These are phyloP conservation scores for Sylvilagus bachmani DNA, from an alignment of 2,113 vertebrate genomes.

Conservation along the genomic window DNA sequence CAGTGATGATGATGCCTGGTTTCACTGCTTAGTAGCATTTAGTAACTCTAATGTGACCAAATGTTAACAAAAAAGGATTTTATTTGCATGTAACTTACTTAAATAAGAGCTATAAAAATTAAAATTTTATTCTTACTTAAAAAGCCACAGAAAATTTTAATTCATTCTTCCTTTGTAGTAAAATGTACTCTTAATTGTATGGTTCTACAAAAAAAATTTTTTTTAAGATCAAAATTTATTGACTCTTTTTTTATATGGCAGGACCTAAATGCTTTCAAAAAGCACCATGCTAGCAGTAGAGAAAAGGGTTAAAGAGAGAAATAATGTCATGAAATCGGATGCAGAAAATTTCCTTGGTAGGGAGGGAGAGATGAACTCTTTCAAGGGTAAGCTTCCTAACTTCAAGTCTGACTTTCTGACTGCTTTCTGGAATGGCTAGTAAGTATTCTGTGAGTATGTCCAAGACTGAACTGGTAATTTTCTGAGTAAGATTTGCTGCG, in stretches of 20 bases:
- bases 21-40: conserved; percentile 4
- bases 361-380: background rate
- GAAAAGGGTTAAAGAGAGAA: background rate
- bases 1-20: background rate
- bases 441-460: background rate
- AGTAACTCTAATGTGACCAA: conserved; percentile 36
- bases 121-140: conserved; percentile 40
- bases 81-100: conserved; percentile 30
- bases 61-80: background rate
- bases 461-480: background rate
- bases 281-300: background rate
- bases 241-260: background rate
- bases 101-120: conserved; percentile 31
- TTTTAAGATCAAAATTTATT: background rate
- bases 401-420: background rate
- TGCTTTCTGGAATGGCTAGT: background rate
- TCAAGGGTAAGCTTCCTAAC: background rate
- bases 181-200: background rate
- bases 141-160: background rate
- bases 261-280: background rate
- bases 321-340: background rate
- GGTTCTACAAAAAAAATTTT: background rate
- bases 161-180: background rate
- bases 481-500: conserved; percentile 11
- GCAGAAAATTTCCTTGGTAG: background rate